A percentile compares a stretch with the other conserved stretches of the same genome.
These are phyloP conservation scores for Idaea aversata DNA, from an alignment of 2,888 invertebrate genomes.

Conservation along the genomic window DNA sequence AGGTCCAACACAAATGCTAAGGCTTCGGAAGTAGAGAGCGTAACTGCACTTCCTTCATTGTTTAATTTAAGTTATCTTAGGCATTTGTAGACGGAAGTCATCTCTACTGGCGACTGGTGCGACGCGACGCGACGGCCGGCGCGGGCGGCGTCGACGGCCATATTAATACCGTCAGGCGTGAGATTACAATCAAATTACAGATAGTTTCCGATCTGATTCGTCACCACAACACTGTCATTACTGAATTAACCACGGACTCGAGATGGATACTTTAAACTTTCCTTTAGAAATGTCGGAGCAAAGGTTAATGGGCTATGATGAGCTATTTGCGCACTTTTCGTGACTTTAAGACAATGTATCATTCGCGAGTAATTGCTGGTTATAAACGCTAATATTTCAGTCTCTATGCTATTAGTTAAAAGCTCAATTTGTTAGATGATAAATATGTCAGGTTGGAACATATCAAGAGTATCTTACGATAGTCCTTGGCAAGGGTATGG, in stretches of 20 bases:
- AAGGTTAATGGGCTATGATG: not conserved
- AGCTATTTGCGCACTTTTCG: not conserved
- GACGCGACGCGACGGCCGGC: not conserved
- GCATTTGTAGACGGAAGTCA: not conserved
- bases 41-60: not conserved
- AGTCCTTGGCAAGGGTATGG: not conserved
- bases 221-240: slow-evolving; percentile 29
- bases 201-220: slow-evolving; percentile 41
- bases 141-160: slow-evolving; percentile 12
- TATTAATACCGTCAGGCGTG: slow-evolving; percentile 1
- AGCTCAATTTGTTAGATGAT: not conserved
- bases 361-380: not conserved
- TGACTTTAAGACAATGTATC: slow-evolving; percentile 1
- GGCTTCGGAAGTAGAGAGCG: slow-evolving; percentile 2
- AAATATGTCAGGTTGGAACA: not conserved
- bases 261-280: slow-evolving; percentile 10
- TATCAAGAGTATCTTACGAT: not conserved
- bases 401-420: not conserved
- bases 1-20: not conserved
- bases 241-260: slow-evolving; percentile 27
- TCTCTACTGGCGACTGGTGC: not conserved
- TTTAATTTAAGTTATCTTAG: not conserved
- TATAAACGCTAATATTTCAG: not conserved
- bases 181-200: slow-evolving; percentile 31
- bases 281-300: slow-evolving; percentile 4